Conservation (phyloP, 2,888 invertebrate genomes). For the Agrypnus murinus region DNA sequence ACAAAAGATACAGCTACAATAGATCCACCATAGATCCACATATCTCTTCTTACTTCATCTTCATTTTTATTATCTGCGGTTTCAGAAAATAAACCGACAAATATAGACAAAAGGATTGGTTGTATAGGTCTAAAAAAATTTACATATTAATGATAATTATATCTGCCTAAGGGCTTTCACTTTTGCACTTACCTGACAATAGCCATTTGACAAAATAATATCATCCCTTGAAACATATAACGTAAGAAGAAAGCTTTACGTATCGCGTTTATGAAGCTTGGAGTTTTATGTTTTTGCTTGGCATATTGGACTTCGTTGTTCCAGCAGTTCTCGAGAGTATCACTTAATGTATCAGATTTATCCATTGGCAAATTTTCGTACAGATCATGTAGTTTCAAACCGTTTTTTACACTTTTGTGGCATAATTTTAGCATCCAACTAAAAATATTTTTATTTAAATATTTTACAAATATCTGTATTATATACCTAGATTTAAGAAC, state of each 20-base stretch:
- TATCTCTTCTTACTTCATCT: slow-evolving; percentile 35
- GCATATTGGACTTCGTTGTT: slow-evolving; percentile 75
- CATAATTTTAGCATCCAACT: slow-evolving; percentile 67
- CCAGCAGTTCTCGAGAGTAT: slow-evolving; percentile 78
- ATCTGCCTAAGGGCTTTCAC: slow-evolving; percentile 35
- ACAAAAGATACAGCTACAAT: slow-evolving; percentile 48
- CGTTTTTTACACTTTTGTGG: slow-evolving; percentile 74
- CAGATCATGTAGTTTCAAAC: slow-evolving; percentile 78
- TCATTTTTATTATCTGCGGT: background rate
- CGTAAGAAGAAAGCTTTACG: slow-evolving; percentile 75
- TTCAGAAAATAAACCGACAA: slow-evolving; percentile 46
- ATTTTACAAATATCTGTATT: too few species aligned
- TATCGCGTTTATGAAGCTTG: slow-evolving; percentile 75
- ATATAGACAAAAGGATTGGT: slow-evolving; percentile 48
- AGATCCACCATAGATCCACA: slow-evolving; percentile 54
- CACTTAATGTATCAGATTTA: slow-evolving; percentile 77
- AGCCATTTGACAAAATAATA: slow-evolving; percentile 69
- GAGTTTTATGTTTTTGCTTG: slow-evolving; percentile 71
- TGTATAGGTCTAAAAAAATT: slow-evolving; percentile 46
- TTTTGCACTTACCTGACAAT: slow-evolving; percentile 70
- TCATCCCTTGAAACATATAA: slow-evolving; percentile 75
- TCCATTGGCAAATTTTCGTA: slow-evolving; percentile 77
- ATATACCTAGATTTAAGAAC: too few species aligned
- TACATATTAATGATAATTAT: background rate
- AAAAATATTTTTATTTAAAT: slow-evolving; percentile 39